Base-by-base conservation (phyloP, 2,113 vertebrate genomes). In the Oceanodroma tethys region DNA sequence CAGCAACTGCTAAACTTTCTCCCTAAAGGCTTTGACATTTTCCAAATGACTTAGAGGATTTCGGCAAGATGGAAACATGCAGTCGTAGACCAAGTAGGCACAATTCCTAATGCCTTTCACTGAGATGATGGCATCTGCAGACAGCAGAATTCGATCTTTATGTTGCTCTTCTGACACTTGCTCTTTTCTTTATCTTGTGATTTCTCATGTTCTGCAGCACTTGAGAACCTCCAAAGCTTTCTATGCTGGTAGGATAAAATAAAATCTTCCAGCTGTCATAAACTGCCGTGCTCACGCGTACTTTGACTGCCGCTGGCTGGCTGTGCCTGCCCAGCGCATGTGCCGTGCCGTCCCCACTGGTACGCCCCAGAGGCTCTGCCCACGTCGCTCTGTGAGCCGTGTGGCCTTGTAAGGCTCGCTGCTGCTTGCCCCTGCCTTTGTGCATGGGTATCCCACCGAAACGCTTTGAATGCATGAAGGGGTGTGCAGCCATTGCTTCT, bases 331-430 rank as follows among this genome's bases (percentile, higher is more conserved):
- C 40, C 42, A 36, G 30, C 55, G 38, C 26, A 3, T 7, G 19
- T 47, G 59, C 62, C 1, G 0, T 38, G 48, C 34, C 10, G 0
- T 25, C 38, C 38, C 2, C 23, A 3, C 32, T 25, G 40, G 34
- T 40, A 13, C 22, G 15, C 15, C 63, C 32, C 15, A 20, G 50
- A 15, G 52, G 23, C 19, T 53, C 52, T 73, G 81, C 59, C 52
- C 38, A 9, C 9, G 6, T 59, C 0, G 6, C 32, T 43, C 14
- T 10, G 45, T 47, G 67, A 53, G 12, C 19, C 21, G 27, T 12
- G 21, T 65, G 56, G 56, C 50, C 36, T 72, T 25, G 73, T 10
- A 29, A 36, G 50, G 43, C 26, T 80, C 1, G 2, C 36, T 72
- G 42, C 56, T 65, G 42, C 81, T 42, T 45, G 14, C 30, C 16